Evolutionary conservation across 2,113 vertebrate species (phyloP), one percentile per base, ranked within the genome.

Genomic region (Oenanthe oenanthe): DNA sequence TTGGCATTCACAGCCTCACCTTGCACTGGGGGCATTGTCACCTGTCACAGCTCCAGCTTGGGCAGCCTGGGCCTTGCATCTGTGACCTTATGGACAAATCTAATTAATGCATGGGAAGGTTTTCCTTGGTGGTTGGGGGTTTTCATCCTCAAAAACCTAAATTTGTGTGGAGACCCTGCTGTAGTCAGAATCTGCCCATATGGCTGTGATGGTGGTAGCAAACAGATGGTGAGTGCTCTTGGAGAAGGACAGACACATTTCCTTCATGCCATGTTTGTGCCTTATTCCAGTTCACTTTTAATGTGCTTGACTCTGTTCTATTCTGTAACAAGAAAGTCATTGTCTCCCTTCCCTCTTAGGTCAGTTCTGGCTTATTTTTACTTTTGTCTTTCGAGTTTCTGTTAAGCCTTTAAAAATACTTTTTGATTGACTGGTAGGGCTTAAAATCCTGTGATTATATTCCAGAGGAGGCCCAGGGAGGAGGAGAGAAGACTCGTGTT

Each of bases 381-480:
- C 36, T 91, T 86, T 72, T 53, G 22, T 57, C n/a, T 88, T 83
- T 70, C 34, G 66, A 91, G 43, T 89, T 92, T 81, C 51, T 66
- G n/a, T 65, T 62, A 58, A 76, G 51, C 42, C 17, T 84, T 96
- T 77, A 13, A 42, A 96, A 93, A 80, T 54, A 18, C 5, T 62
- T 91, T 31, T 71, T 80, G 45, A 38, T 15, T 77, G 60, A 84
- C 62, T 42, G 32, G 24, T 50, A 77, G 9, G 29, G 42, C 43
- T 77, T 77, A 32, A 92, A 83, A 66, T 84, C n/a, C 50, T 43
- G 12, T 50, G 71, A 45, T 80, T 80, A 18, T 73, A 24, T 79
- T 80, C 56, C 34, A 70, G 32, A 34, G 24, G 63, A 84, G 58
- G 66, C 43, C 47, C 12, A 25, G 14, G 40, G 54, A 72, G 67